Conservation (phyloP, 2,113 vertebrate genomes). For the Notothenia rossii region DNA sequence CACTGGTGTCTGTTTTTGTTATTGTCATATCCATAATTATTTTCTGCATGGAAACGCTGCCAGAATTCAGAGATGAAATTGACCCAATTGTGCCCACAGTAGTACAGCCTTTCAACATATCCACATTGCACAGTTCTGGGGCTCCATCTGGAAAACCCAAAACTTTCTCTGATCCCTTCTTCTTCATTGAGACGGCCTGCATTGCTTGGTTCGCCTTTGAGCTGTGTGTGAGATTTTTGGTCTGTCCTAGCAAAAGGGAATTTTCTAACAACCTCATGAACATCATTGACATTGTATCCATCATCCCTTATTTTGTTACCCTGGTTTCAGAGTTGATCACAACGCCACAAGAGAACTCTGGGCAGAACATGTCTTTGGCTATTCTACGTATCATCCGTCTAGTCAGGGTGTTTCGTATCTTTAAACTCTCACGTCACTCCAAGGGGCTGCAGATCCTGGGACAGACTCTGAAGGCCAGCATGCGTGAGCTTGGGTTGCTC, state of each 20-base stretch:
- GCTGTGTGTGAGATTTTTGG: slow-evolving; percentile 89
- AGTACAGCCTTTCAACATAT: slow-evolving; percentile 67
- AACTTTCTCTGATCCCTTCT: slow-evolving; percentile 94
- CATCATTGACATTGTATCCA: slow-evolving; percentile 95
- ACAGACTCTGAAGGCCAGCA: slow-evolving; percentile 93
- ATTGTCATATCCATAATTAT: slow-evolving; percentile 97
- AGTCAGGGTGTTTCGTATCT: slow-evolving; percentile 97
- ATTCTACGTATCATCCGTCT: slow-evolving; percentile 95
- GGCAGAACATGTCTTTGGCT: slow-evolving; percentile 96
- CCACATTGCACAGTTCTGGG: slow-evolving; percentile 36
- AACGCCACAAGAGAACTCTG: slow-evolving; percentile 86
- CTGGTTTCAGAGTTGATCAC: slow-evolving; percentile 90
- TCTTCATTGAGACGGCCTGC: slow-evolving; percentile 94
- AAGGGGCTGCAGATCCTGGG: slow-evolving; percentile 94
- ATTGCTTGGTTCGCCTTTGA: slow-evolving; percentile 97
- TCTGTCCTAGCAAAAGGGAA: slow-evolving; percentile 93
- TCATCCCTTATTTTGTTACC: slow-evolving; percentile 96
- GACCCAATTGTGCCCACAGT: slow-evolving; percentile 66
- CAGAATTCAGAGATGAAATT: slow-evolving; percentile 92
- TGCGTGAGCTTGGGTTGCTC: slow-evolving; percentile 92
- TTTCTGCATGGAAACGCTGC: slow-evolving; percentile 97
- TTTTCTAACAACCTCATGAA: slow-evolving; percentile 99
- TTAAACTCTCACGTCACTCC: slow-evolving; percentile 95
- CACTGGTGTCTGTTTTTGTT: slow-evolving; percentile 93
- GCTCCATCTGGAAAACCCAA: slow-evolving; percentile 62